Evolutionary conservation across 2,888 invertebrate species (phyloP), one percentile per base, ranked within the genome.

Genomic region (Zonitis immaculata): DNA sequence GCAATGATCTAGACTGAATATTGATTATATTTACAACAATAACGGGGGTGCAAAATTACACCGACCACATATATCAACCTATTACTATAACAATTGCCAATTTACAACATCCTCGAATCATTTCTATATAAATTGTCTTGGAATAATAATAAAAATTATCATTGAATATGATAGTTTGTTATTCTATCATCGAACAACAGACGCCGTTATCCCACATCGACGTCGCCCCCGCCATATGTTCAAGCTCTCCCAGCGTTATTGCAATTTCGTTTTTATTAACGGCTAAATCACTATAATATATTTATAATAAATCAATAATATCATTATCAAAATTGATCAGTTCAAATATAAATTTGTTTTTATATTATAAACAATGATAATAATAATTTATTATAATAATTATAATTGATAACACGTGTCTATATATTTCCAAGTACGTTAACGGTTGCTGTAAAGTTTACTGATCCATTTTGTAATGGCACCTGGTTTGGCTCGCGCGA

Each of bases 401-500:
- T 14, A 30, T 47, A 55, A 60, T 54, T 51, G 52, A 43, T 35
- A 56, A 49, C 61, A 61, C 61, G 61, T 59, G 61, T 57, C 61
- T n/a, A n/a, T n/a, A n/a, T 51, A 59, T 57, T 61, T 59, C 61
- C 61, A 58, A 61, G 56, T 59, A 57, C 60, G 58, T 61, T 61
- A 61, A 61, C 58, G 57, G 56, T 49, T 54, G n/a, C 52, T 35
- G 22, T 39, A 44, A 48, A 49, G 56, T 56, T 56, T 52, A 49
- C 46, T 44, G 52, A 56, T 56, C 57, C 60, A 55, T n/a, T 46
- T 48, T 46, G 51, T 52, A 57, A 45, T 49, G 54, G 61, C 61
- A 61, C 61, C 61, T 61, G 61, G 61, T 61, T 59, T 54, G 53
- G 59, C 59, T 61, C 59, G 61, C 61, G 61, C 59, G 42, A 51